Conservation (phyloP, 2,113 vertebrate species). For the Dunckerocampus dactyliophorus region DNA sequence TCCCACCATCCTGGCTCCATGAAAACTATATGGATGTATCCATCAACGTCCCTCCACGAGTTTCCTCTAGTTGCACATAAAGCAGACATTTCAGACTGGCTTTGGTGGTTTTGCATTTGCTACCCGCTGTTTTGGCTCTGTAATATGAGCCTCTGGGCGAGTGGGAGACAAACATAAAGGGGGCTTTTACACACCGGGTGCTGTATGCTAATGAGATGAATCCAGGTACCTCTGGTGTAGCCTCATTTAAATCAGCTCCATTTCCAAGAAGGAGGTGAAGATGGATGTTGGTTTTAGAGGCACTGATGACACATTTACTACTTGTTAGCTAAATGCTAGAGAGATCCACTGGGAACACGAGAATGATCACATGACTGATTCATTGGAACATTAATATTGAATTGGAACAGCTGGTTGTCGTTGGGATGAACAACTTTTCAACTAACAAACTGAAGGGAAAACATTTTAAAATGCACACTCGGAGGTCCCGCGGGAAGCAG, state of each 20-base stretch:
- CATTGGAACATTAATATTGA: slow-evolving; percentile 7
- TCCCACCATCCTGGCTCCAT: slow-evolving; percentile 12
- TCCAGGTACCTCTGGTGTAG: slow-evolving; percentile 20
- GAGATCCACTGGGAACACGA: neutral
- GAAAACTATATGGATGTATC: slow-evolving; percentile 43
- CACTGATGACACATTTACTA: slow-evolving; percentile 6
- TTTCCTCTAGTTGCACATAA: slow-evolving; percentile 18
- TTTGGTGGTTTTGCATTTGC: slow-evolving; percentile 10
- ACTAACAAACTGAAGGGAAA: slow-evolving; percentile 1
- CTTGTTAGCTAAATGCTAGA: slow-evolving; percentile 12
- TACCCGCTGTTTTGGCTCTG: slow-evolving; percentile 19
- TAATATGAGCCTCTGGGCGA: slow-evolving; percentile 9
- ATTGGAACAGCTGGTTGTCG: neutral
- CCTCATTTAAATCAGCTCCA: neutral
- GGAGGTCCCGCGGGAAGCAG: neutral
- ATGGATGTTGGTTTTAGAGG: slow-evolving; percentile 17
- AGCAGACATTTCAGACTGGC: slow-evolving; percentile 30
- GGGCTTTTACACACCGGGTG: slow-evolving; percentile 13
- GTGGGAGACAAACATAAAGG: slow-evolving; percentile 27
- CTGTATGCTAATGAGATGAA: slow-evolving; percentile 43
- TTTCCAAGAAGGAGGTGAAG: slow-evolving; percentile 17
- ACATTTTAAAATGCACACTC: neutral
- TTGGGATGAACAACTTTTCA: neutral
- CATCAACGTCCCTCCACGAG: slow-evolving; percentile 22
- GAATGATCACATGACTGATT: slow-evolving; percentile 12